Evolutionary conservation across 2,888 invertebrate genomes (phyloP).

Genomic region (Atrina japonica): DNA sequence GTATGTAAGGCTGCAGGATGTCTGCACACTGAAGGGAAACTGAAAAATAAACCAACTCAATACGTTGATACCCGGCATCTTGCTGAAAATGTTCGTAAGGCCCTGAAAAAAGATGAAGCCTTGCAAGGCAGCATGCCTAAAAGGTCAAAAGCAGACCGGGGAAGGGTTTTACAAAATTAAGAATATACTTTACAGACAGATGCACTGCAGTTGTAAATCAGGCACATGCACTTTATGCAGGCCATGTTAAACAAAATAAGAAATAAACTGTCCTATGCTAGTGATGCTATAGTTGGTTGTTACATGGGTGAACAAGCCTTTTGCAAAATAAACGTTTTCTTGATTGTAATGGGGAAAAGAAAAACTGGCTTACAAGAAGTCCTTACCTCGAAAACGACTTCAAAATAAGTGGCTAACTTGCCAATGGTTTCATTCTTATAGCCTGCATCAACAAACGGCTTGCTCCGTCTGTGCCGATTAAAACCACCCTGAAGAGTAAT

Average conservation of each 20-base stretch:
- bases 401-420: not conserved
- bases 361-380: not conserved
- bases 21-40: not conserved
- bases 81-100: constrained; percentile 1
- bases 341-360: not conserved
- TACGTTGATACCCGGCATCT: constrained; percentile 4
- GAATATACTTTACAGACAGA: constrained; percentile 3
- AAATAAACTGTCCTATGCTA: not conserved
- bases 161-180: constrained; percentile 3
- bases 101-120: constrained; percentile 1
- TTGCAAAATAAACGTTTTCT: not conserved
- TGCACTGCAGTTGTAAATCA: not conserved
- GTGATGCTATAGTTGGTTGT: not conserved
- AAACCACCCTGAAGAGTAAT: not conserved
- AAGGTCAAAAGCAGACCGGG: not conserved
- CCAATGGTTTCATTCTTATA: not conserved
- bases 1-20: no score
- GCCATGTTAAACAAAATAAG: not conserved
- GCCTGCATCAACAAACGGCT: not conserved
- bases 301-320: not conserved
- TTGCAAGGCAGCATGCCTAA: not conserved
- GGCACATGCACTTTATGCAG: not conserved
- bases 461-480: not conserved
- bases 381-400: not conserved
- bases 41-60: not conserved